These are phyloP conservation scores for Margaritifera margaritifera DNA, from an alignment of 2,888 invertebrate species.

Conservation along the genomic window DNA sequence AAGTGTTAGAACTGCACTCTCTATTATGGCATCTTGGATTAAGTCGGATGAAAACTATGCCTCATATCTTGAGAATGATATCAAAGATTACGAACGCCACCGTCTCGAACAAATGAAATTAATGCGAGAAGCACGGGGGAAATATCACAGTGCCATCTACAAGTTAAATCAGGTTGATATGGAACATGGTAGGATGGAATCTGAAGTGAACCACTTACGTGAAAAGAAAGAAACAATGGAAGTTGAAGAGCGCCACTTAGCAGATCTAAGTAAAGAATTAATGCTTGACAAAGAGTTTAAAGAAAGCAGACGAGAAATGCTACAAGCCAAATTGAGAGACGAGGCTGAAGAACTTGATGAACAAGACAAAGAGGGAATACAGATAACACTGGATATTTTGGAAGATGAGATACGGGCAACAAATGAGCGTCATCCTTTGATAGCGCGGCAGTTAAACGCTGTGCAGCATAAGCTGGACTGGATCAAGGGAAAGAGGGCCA, in stretches of 20 bases:
- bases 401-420: conserved; percentile 53
- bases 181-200: conserved; percentile 44
- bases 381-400: conserved; percentile 55
- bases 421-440: conserved; percentile 51
- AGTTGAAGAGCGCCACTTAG: conserved; percentile 44
- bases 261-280: conserved; percentile 49
- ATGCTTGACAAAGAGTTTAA: conserved; percentile 62
- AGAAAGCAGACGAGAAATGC: conserved; percentile 48
- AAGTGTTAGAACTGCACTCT: conserved; percentile 54
- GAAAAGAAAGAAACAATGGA: conserved; percentile 51
- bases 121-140: conserved; percentile 50
- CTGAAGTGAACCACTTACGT: conserved; percentile 45
- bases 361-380: conserved; percentile 29
- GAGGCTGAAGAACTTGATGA: conserved; percentile 27
- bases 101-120: conserved; percentile 51
- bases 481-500: conserved; percentile 49
- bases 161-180: conserved; percentile 54
- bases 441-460: conserved; percentile 48
- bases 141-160: conserved; percentile 55
- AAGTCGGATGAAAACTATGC: conserved; percentile 63
- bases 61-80: conserved; percentile 58
- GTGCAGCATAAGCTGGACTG: conserved; percentile 55
- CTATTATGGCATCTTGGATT: conserved; percentile 59
- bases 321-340: conserved; percentile 35
- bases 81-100: conserved; percentile 50